A percentile compares a stretch with the other conserved stretches of the same genome.
phyloP scores from a whole-genome alignment of 2,113 vertebrate species.

The Periophthalmus modestus region DNA sequence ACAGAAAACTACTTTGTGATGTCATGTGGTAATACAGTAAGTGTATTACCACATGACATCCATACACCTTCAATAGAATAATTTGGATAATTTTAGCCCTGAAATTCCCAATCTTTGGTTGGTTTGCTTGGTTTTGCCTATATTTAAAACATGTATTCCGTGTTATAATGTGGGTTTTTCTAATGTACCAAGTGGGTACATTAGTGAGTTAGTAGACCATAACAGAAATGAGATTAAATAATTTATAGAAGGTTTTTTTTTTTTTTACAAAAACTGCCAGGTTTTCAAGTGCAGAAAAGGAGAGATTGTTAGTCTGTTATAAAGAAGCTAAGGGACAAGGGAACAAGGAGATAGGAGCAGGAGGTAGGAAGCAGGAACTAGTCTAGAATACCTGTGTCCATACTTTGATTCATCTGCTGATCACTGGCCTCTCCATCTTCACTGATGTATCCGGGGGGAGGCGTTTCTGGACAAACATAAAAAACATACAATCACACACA shows the following conservation, averaged over 20 bases:
- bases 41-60: no score
- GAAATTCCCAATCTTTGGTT: no score
- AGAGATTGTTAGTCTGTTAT: neutral
- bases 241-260: no score
- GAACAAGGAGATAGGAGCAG: neutral
- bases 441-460: slow-evolving; percentile 97
- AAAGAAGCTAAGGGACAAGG: neutral
- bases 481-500: neutral
- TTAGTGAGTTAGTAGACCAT: neutral
- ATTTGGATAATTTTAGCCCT: no score
- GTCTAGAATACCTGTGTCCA: slow-evolving; percentile 91
- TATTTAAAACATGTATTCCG: no score
- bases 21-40: no score
- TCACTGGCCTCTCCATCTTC: slow-evolving; percentile 98
- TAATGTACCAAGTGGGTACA: no score
- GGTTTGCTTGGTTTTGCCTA: no score
- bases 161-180: no score
- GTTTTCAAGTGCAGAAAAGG: neutral
- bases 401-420: slow-evolving; percentile 99
- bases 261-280: neutral
- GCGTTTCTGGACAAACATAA: slow-evolving; percentile 83
- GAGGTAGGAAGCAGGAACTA: slow-evolving; percentile 9
- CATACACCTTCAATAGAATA: no score
- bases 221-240: no score
- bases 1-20: no score